Conservation (phyloP, 2,888 invertebrate genomes). For the Stegophylla sp. region DNA sequence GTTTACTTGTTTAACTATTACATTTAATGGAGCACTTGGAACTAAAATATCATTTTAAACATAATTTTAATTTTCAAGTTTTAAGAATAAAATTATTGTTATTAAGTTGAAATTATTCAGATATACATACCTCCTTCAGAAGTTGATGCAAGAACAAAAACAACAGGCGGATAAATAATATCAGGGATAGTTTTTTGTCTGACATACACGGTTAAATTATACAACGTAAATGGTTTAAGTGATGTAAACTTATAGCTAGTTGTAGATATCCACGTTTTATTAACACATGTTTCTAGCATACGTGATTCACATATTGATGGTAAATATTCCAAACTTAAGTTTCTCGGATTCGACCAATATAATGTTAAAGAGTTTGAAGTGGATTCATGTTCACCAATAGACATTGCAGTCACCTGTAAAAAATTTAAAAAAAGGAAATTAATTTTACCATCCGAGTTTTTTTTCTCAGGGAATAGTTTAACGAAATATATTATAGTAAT, state of each 20-base stretch:
- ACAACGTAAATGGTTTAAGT: constrained; percentile 75
- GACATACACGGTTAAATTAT: constrained; percentile 81
- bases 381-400: constrained; percentile 45
- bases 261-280: constrained; percentile 72
- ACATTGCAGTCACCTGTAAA: constrained; percentile 43
- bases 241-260: constrained; percentile 71
- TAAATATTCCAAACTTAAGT: constrained; percentile 60
- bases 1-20: constrained; percentile 72
- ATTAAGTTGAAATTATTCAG: not conserved
- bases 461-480: too few species aligned
- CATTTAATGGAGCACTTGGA: constrained; percentile 74
- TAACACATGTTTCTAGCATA: constrained; percentile 65
- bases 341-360: constrained; percentile 56
- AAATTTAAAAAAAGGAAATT: too few species aligned
- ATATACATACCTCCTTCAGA: constrained; percentile 70
- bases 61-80: too few species aligned
- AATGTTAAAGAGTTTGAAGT: constrained; percentile 34
- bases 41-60: constrained; percentile 64
- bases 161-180: constrained; percentile 72
- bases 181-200: constrained; percentile 64
- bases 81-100: not conserved
- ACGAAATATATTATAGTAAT: too few species aligned
- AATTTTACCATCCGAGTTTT: too few species aligned
- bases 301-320: constrained; percentile 72
- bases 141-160: constrained; percentile 72